Evolutionary conservation across 2,113 vertebrate genomes (phyloP), one percentile per base, ranked within the genome.

Genomic region (Xerus inauris): DNA sequence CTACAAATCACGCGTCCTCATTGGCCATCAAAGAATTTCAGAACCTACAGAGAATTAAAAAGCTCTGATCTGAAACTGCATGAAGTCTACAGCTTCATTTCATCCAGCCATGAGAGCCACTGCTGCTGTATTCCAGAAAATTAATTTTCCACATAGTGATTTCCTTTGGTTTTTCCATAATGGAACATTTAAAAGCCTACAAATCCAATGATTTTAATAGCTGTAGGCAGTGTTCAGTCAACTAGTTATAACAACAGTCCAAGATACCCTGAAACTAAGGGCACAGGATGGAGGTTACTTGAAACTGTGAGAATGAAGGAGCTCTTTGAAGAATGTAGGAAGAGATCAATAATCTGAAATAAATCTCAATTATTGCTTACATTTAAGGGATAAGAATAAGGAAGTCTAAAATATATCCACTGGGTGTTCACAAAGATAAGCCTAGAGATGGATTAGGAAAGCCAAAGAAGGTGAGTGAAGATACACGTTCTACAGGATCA

Each of bases 81-180:
- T 77, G 86, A 93, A 92, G 71, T 92, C 88, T 94, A 71, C 26
- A 90, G 95, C 94, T 97, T 94, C 93, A 96, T 94, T 94, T 94
- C 84, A 94, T 49, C 59, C 85, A 90, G 67, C 85, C 81, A 86
- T 49, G 77, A 92, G 94, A 95, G 88, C 81, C 81, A 73, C 84
- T 57, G 67, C 93, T 82, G 93, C 88, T 95, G 42, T 69, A 94
- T 94, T 85, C 94, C 85, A 96, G 88, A 95, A 96, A 98, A 96
- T 97, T 98, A 96, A 98, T 97, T 97, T 97, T 97, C 96, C 85
- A 96, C 96, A 81, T 85, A 85, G 91, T 96, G 96, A 57, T 96
- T 97, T 97, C 91, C 95, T 96, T 98, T 97, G 94, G 91, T 96
- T 97, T 97, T 86, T 91, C 94, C 91, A 96, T 97, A 95, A 97